Percentiles rank a stretch among this genome's conserved stretches.
These are phyloP conservation scores for Aphaenogaster ashmeadi DNA, from an alignment of 1,140 invertebrate species.

Conservation along the genomic window DNA sequence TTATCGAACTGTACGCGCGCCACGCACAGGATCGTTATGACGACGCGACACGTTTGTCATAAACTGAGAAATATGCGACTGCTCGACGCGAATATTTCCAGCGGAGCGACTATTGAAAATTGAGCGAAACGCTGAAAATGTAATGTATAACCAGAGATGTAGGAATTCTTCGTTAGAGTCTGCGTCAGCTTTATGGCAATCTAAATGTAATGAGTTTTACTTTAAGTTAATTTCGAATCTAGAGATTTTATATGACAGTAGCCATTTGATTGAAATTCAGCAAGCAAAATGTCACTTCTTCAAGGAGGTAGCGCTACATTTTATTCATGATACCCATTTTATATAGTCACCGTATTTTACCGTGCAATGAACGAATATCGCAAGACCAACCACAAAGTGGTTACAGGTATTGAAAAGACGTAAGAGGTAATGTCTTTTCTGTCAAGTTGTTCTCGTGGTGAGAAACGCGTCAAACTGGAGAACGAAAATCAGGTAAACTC, in stretches of 20 bases:
- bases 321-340: not conserved
- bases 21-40: constrained; percentile 60
- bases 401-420: not conserved
- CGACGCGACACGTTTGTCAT: constrained; percentile 49
- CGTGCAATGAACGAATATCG: not conserved
- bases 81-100: constrained; percentile 36
- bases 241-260: not conserved
- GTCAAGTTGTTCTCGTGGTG: not conserved
- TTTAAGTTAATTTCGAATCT: not conserved
- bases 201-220: not conserved
- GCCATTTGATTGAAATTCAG: not conserved
- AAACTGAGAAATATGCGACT: constrained; percentile 50
- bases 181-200: not conserved
- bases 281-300: not conserved
- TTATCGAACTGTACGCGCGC: constrained; percentile 59
- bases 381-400: not conserved
- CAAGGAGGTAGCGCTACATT: not conserved
- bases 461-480: constrained; percentile 37
- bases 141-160: not conserved
- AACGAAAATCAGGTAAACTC: constrained; percentile 49
- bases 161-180: not conserved
- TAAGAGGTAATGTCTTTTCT: not conserved
- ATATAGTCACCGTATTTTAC: not conserved
- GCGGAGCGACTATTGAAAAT: not conserved
- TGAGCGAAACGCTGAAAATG: not conserved